Evolutionary conservation across 2,113 vertebrate species (phyloP), one percentile per base, ranked within the genome.

Genomic region (Scartelaos histophorus): DNA sequence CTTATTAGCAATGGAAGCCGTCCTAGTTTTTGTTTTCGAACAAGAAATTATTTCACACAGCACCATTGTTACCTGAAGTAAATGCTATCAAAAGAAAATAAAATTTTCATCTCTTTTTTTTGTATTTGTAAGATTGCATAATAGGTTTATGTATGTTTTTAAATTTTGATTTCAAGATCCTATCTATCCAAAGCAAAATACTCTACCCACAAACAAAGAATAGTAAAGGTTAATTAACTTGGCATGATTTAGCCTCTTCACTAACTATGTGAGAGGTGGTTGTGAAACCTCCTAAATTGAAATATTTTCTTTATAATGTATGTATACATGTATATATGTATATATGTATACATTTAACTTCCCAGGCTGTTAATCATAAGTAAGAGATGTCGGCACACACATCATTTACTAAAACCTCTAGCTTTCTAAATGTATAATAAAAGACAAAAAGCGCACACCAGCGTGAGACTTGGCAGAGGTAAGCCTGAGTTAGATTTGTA

Each of bases 401-500:
- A 54, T 21, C 22, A 15, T 58, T 58, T 7, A 24, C 19, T n/a
- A 43, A 29, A 29, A 29, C 29, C 11, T 24, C 21, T 5, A 13
- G 21, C 21, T 62, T n/a, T 64, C 34, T 38, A 64, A 61, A 61
- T 29, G 1, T 64, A 17, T 2, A 35, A 34, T 38, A 38, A 43
- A 11, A 64, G 16, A 43, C 38, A 38, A 15, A 15, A 35, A 11
- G 56, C 47, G 71, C 86, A 84, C 47, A 80, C 13, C 29, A 69
- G 57, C 24, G 71, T 49, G 5, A 19, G n/a, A 45, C 65, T 38
- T 2, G 66, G 75, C 47, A 74, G 75, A 24, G 73, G 68, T 5
- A 56, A 65, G 7, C 65, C 62, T 0, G 83, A 83, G 24, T 47
- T 79, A 10, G 92, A 92, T 66, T 80, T 71, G 79, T 90, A 93